phyloP scores from a whole-genome alignment of 2,888 invertebrate species.

The Xylocampa areola region DNA sequence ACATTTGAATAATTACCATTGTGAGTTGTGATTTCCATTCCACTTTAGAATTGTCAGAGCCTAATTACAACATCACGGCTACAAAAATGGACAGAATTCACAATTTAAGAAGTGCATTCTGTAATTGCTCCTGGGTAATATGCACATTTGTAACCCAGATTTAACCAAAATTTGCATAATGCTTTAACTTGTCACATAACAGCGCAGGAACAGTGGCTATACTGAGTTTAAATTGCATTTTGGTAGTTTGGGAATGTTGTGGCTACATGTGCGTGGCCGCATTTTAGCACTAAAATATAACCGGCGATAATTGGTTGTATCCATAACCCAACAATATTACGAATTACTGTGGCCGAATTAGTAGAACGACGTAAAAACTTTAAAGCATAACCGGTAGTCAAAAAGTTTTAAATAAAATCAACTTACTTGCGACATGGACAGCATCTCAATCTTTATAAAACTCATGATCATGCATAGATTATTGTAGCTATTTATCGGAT shows the following conservation, averaged over 20 bases:
- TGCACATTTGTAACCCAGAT: conserved; percentile 77
- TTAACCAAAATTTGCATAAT: conserved; percentile 81
- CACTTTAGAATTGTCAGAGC: conserved; percentile 1
- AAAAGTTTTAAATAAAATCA: too few relatives aligned
- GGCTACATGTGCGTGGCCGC: conserved; percentile 71
- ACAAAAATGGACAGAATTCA: conserved; percentile 21
- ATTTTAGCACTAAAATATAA: conserved; percentile 74
- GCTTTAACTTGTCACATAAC: conserved; percentile 83
- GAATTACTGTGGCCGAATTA: conserved; percentile 54
- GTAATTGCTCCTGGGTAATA: conserved; percentile 63
- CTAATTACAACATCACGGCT: conserved; percentile 9
- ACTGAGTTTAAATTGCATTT: conserved; percentile 84
- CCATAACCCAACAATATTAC: conserved; percentile 58
- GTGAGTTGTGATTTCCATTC: too few relatives aligned
- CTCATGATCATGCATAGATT: too few relatives aligned
- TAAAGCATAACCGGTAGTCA: too few relatives aligned
- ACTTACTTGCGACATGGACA: too few relatives aligned
- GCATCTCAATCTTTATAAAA: too few relatives aligned
- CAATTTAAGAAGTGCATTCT: conserved; percentile 58
- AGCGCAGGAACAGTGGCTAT: conserved; percentile 73
- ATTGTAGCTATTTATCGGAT: too few relatives aligned
- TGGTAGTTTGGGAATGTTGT: conserved; percentile 74
- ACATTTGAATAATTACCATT: too few relatives aligned
- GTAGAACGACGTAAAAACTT: conserved; percentile 49
- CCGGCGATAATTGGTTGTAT: conserved; percentile 66